Evolutionary conservation across 2,113 vertebrate genomes (phyloP).

Genomic region (Gila orcuttii): DNA sequence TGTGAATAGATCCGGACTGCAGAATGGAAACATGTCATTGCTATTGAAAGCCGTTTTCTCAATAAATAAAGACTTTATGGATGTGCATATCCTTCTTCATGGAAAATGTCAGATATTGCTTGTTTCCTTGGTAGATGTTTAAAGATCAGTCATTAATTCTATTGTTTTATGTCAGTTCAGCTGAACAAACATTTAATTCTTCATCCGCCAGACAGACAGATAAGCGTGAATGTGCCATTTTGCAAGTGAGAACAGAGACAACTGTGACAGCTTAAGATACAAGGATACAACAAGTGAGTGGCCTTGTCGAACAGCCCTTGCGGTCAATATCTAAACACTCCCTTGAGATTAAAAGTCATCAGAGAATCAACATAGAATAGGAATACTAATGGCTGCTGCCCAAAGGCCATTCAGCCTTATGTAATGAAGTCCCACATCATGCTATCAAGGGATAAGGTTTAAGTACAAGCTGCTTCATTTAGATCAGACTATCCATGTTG

Average conservation of each 20-base stretch:
- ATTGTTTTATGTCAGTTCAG: slow-evolving; percentile 6
- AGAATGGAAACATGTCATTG: slow-evolving; percentile 39
- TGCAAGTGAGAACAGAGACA: slow-evolving; percentile 28
- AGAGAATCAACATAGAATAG: slow-evolving; percentile 9
- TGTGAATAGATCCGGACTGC: slow-evolving; percentile 13
- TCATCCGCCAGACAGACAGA: slow-evolving; percentile 28
- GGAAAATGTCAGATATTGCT: neutral
- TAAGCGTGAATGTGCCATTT: slow-evolving; percentile 27
- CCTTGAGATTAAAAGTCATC: slow-evolving; percentile 29
- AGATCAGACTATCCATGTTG: slow-evolving; percentile 40
- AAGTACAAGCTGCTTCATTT: slow-evolving; percentile 42
- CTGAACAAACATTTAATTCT: slow-evolving; percentile 40
- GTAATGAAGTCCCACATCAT: slow-evolving; percentile 55
- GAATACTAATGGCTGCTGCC: slow-evolving; percentile 44
- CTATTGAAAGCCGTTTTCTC: slow-evolving; percentile 3
- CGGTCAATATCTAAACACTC: slow-evolving; percentile 38
- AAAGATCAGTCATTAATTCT: neutral
- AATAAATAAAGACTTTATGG: slow-evolving; percentile 15
- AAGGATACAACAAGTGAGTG: slow-evolving; percentile 37
- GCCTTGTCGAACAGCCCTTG: slow-evolving; percentile 16
- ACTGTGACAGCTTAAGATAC: slow-evolving; percentile 30
- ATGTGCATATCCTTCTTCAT: neutral
- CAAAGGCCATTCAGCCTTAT: slow-evolving; percentile 50
- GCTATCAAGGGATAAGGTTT: slow-evolving; percentile 42
- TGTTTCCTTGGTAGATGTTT: neutral